These are phyloP conservation scores for Synanthedon tipuliformis DNA, from an alignment of 2,888 invertebrate species.

Conservation along the genomic window DNA sequence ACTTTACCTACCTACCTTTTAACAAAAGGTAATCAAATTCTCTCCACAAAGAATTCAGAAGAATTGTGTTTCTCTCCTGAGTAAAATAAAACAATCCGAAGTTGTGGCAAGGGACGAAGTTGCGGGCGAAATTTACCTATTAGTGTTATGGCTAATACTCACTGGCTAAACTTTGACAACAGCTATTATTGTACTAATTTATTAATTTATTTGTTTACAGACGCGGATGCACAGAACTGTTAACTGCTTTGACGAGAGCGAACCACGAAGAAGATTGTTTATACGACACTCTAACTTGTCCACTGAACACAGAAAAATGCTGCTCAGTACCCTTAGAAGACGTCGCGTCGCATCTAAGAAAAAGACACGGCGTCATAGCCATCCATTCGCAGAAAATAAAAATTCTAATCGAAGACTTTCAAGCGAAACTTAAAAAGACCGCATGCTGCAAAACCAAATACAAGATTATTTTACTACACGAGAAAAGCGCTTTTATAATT, in stretches of 20 bases:
- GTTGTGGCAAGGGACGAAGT: too few relatives aligned
- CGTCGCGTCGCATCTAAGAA: slow-evolving; percentile 48
- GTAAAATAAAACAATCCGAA: too few relatives aligned
- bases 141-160: too few relatives aligned
- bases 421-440: slow-evolving; percentile 58
- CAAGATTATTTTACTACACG: slow-evolving; percentile 54
- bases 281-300: slow-evolving; percentile 57
- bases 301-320: slow-evolving; percentile 50
- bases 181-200: too few relatives aligned
- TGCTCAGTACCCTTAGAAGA: slow-evolving; percentile 55
- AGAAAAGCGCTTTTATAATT: slow-evolving; percentile 62
- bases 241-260: slow-evolving; percentile 43
- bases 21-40: too few relatives aligned
- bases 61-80: too few relatives aligned
- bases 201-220: slow-evolving; percentile 25
- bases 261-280: slow-evolving; percentile 63
- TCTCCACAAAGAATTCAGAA: too few relatives aligned
- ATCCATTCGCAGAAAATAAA: slow-evolving; percentile 64
- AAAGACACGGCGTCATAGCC: slow-evolving; percentile 54
- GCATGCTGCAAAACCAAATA: slow-evolving; percentile 63
- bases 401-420: slow-evolving; percentile 62
- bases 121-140: too few relatives aligned
- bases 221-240: slow-evolving; percentile 58
- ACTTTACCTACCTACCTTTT: too few relatives aligned
- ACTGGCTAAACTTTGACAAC: too few relatives aligned